Percentiles rank a stretch among this genome's conserved stretches.
phyloP scores from a whole-genome alignment of 2,113 vertebrate genomes.

The Passer montanus region DNA sequence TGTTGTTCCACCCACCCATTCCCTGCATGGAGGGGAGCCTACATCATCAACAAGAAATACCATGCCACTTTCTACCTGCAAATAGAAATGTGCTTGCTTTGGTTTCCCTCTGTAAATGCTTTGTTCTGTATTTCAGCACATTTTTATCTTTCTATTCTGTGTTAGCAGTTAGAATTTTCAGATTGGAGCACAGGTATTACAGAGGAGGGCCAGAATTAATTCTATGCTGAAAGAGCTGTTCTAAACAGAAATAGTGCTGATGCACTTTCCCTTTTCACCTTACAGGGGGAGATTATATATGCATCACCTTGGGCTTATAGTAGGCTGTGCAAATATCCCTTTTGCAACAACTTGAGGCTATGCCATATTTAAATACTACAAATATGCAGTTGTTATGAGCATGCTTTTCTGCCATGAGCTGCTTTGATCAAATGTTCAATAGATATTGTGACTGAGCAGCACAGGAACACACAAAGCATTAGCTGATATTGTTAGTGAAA shows the following conservation, averaged over 20 bases:
- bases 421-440: not conserved
- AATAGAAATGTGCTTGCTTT: conserved; percentile 29
- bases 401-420: not conserved
- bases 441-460: not conserved
- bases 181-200: not conserved
- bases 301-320: conserved; percentile 12
- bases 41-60: not conserved
- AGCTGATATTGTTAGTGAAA: not conserved
- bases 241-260: conserved; percentile 56
- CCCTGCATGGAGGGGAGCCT: not conserved
- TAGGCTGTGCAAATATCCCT: conserved; percentile 15
- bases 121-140: conserved; percentile 34
- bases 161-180: conserved; percentile 39
- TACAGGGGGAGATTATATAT: not conserved
- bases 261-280: conserved; percentile 25
- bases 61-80: not conserved
- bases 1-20: not conserved
- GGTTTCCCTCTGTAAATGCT: conserved; percentile 38
- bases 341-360: not conserved
- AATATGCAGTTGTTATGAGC: not conserved
- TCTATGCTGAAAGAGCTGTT: conserved; percentile 30
- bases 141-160: conserved; percentile 1
- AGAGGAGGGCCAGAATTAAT: conserved; percentile 22
- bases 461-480: not conserved
- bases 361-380: conserved; percentile 2